Evolutionary conservation across 2,113 vertebrate genomes (phyloP).

Genomic region (Scomber japonicus): DNA sequence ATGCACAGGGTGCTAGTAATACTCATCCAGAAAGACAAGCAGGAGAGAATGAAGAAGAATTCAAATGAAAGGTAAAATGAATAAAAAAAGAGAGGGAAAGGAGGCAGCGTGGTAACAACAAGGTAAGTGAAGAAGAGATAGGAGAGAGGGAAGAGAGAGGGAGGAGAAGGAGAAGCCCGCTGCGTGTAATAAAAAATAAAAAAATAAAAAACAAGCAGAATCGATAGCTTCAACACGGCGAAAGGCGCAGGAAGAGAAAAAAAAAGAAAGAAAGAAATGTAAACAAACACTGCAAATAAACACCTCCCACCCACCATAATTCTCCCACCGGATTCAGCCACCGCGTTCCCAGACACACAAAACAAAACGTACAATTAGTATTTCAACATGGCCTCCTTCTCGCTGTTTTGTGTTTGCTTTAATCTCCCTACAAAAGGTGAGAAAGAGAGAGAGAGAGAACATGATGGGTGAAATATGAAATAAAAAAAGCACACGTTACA

Average conservation of each 20-base stretch:
- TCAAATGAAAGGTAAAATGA: constrained; percentile 9
- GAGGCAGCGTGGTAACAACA: constrained; percentile 24
- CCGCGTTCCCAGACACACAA: constrained; percentile 12
- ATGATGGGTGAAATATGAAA: constrained; percentile 15
- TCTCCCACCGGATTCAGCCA: constrained; percentile 34
- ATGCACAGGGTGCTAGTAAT: constrained; percentile 40
- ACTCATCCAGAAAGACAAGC: constrained; percentile 19
- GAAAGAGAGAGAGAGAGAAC: constrained; percentile 10
- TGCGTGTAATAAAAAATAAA: neutral
- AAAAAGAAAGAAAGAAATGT: constrained; percentile 37
- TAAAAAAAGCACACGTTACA: constrained; percentile 25
- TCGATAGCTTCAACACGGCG: constrained; percentile 50
- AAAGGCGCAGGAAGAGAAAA: constrained; percentile 13
- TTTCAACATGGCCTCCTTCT: constrained; percentile 45
- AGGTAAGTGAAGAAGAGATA: constrained; percentile 13
- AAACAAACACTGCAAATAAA: constrained; percentile 63
- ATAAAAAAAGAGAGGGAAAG: neutral
- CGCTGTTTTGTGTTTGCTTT: constrained; percentile 23
- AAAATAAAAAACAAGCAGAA: constrained; percentile 11
- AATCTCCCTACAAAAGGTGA: constrained; percentile 43
- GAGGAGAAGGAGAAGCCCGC: constrained; percentile 10
- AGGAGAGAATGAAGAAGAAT: neutral
- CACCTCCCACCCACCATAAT: constrained; percentile 38
- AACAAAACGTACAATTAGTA: constrained; percentile 59
- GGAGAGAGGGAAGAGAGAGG: neutral